Percentiles rank a stretch among this genome's conserved stretches.
Evolutionary conservation across 2,888 invertebrate species (phyloP).

Genomic region (Galeopsomyia nigrocyanea): DNA sequence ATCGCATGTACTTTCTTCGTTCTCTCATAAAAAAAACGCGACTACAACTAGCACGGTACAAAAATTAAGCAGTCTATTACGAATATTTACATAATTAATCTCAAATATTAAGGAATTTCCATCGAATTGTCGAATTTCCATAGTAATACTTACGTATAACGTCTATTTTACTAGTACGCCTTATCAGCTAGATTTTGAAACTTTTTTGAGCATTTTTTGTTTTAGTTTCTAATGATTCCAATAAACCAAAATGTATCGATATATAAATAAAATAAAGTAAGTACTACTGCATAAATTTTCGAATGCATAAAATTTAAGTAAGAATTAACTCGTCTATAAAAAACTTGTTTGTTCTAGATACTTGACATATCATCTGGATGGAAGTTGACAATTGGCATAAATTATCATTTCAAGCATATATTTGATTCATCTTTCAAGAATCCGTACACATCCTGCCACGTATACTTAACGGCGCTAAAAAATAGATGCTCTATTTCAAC

Average conservation of each 20-base stretch:
- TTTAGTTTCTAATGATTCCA: not conserved
- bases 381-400: too few relatives aligned
- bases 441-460: too few relatives aligned
- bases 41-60: constrained; percentile 42
- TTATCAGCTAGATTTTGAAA: constrained; percentile 34
- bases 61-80: constrained; percentile 45
- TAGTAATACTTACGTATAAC: constrained; percentile 37
- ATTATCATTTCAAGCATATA: too few relatives aligned
- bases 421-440: too few relatives aligned
- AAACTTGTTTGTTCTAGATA: too few relatives aligned
- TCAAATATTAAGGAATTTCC: constrained; percentile 39
- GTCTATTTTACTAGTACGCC: constrained; percentile 20
- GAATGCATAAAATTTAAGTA: too few relatives aligned
- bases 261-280: too few relatives aligned
- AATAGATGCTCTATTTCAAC: too few relatives aligned
- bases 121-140: constrained; percentile 36
- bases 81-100: constrained; percentile 47
- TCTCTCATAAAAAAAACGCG: constrained; percentile 22
- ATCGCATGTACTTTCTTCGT: constrained; percentile 12
- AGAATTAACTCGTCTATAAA: too few relatives aligned
- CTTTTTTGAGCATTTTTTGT: not conserved
- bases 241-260: constrained; percentile 7
- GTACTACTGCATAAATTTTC: too few relatives aligned
- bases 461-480: too few relatives aligned
- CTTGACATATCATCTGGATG: too few relatives aligned